A percentile compares a stretch with the other conserved stretches of the same genome.
Evolutionary conservation across 2,113 vertebrate genomes (phyloP).

Genomic region (Empidonax traillii): DNA sequence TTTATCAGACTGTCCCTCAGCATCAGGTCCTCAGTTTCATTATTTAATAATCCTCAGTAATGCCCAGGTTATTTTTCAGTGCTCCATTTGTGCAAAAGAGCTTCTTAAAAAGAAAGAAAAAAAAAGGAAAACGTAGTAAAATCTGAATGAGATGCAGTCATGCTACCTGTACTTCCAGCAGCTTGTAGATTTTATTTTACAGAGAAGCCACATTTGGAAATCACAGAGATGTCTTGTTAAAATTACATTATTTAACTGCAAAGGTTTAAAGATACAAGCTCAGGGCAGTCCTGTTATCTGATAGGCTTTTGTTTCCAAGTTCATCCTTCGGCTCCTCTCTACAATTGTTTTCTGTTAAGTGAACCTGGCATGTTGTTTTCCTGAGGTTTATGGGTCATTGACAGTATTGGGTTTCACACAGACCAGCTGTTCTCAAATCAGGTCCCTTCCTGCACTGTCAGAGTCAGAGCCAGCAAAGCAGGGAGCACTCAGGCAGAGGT

Average conservation of each 20-base stretch:
- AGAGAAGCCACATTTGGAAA: not conserved
- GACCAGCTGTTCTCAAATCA: not conserved
- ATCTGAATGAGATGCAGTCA: not conserved
- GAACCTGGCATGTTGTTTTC: not conserved
- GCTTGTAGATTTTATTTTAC: not conserved
- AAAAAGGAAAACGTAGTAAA: not conserved
- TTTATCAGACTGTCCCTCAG: not conserved
- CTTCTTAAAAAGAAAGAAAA: not conserved
- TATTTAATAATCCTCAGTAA: not conserved
- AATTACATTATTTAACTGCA: not conserved
- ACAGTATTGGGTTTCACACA: not conserved
- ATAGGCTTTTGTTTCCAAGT: not conserved
- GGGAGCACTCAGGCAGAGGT: not conserved
- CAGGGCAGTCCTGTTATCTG: not conserved
- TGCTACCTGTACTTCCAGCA: not conserved
- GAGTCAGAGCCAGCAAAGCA: accelerated
- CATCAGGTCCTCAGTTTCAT: accelerated
- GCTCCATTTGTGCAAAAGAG: not conserved
- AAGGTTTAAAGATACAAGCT: not conserved
- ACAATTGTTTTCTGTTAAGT: not conserved
- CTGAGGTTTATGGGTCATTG: not conserved
- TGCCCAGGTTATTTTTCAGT: not conserved
- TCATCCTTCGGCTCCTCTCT: not conserved
- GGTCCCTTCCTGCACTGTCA: not conserved
- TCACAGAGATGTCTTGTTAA: not conserved